phyloP scores from a whole-genome alignment of 2,113 vertebrate species.

The Rhinichthys klamathensis region DNA sequence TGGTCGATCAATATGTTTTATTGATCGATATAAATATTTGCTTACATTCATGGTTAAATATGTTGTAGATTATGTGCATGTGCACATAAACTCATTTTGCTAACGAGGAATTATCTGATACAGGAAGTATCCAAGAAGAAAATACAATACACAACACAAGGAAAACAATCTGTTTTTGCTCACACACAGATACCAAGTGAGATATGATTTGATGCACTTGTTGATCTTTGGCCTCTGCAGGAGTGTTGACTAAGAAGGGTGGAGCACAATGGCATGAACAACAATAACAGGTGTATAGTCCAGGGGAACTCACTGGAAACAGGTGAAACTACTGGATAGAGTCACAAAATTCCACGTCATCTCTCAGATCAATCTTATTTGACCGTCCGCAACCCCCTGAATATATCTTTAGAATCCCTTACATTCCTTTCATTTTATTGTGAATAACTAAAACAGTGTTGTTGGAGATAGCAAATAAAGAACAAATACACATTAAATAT shows the following conservation, averaged over 20 bases:
- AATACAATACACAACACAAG: neutral
- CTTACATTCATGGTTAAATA: neutral
- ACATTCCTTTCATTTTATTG: neutral
- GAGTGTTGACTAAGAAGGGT: slow-evolving; percentile 43
- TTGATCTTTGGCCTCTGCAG: slow-evolving; percentile 40
- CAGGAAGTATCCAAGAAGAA: neutral
- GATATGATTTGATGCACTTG: neutral
- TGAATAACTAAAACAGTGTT: neutral
- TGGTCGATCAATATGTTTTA: neutral
- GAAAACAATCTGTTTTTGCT: slow-evolving; percentile 20
- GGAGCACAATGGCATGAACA: slow-evolving; percentile 39
- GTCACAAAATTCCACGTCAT: neutral
- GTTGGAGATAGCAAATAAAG: neutral
- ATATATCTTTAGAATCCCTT: neutral
- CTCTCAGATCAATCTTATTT: slow-evolving; percentile 9
- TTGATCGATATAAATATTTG: neutral
- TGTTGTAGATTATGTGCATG: neutral
- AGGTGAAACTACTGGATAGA: slow-evolving; percentile 10
- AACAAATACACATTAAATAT: neutral
- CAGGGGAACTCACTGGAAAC: slow-evolving; percentile 37
- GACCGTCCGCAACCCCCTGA: neutral
- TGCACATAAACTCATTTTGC: neutral
- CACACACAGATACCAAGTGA: neutral
- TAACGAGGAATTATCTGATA: neutral
- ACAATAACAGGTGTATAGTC: slow-evolving; percentile 51